Evolutionary conservation across 2,113 vertebrate species (phyloP).

Genomic region (Forbesichthys agassizii): DNA sequence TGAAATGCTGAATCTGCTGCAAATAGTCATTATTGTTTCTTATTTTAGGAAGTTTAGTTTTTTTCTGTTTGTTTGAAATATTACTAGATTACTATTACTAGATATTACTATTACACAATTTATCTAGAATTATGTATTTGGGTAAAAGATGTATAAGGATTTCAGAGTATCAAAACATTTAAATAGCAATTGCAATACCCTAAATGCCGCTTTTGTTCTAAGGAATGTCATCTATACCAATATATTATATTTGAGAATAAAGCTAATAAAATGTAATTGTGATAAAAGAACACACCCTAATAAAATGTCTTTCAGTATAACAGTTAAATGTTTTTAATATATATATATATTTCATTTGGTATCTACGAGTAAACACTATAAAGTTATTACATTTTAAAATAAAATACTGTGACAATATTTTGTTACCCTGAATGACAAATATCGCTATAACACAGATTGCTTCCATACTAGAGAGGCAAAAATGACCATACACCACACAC

Average conservation of each 20-base stretch:
- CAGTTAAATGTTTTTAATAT: background rate
- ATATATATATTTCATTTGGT: background rate
- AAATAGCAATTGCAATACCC: no score
- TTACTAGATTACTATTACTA: background rate
- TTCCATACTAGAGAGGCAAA: no score
- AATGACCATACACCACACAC: no score
- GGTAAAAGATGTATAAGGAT: no score
- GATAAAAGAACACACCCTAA: no score
- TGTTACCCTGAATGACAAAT: background rate
- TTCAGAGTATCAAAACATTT: no score
- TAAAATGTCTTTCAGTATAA: background rate
- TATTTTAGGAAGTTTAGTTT: slow-evolving; percentile 49
- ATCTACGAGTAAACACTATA: background rate
- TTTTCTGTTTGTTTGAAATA: slow-evolving; percentile 61
- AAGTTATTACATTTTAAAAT: background rate
- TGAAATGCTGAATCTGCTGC: background rate
- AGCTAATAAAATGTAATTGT: no score
- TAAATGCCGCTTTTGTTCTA: no score
- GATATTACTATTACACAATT: no score
- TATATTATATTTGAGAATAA: no score
- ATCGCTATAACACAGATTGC: background rate
- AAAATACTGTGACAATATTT: background rate
- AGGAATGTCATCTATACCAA: no score
- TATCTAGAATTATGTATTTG: no score
- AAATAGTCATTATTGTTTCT: slow-evolving; percentile 25